Conservation (phyloP, 2,113 vertebrate species). For the Mirza zaza region DNA sequence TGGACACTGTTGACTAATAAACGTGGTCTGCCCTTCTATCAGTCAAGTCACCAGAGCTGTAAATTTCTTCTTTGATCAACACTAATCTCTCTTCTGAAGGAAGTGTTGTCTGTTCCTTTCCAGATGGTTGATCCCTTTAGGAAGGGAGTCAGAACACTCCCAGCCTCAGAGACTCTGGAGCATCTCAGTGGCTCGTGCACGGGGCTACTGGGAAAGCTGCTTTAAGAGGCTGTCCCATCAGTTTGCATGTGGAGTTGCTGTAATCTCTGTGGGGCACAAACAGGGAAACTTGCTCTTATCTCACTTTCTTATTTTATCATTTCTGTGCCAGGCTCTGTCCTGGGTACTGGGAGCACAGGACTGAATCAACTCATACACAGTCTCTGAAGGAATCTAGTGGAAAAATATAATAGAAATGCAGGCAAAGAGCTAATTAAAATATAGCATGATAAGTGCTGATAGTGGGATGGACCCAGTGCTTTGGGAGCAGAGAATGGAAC, state of each 20-base stretch:
- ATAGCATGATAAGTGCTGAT: not conserved
- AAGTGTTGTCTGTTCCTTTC: not conserved
- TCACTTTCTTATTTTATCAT: not conserved
- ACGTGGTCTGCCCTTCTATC: not conserved
- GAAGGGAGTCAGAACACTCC: not conserved
- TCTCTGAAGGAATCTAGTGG: not conserved
- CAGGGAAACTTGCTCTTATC: not conserved
- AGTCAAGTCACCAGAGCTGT: not conserved
- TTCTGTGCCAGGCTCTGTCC: constrained; percentile 25
- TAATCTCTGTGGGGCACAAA: not conserved
- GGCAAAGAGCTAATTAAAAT: not conserved
- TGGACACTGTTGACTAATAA: not conserved
- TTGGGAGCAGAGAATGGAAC: not conserved
- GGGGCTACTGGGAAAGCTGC: not conserved
- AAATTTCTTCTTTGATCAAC: not conserved
- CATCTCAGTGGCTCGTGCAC: rapidly evolving
- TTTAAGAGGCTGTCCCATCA: not conserved
- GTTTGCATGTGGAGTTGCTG: not conserved
- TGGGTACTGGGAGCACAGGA: not conserved
- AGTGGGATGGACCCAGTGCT: not conserved
- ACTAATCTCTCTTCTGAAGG: not conserved
- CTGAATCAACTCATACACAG: not conserved
- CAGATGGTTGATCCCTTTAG: not conserved
- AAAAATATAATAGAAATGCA: not conserved
- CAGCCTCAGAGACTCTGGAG: not conserved